Percentiles rank a stretch among this genome's conserved stretches.
phyloP scores from a whole-genome alignment of 1,140 invertebrate species.

The Achatina immaculata region DNA sequence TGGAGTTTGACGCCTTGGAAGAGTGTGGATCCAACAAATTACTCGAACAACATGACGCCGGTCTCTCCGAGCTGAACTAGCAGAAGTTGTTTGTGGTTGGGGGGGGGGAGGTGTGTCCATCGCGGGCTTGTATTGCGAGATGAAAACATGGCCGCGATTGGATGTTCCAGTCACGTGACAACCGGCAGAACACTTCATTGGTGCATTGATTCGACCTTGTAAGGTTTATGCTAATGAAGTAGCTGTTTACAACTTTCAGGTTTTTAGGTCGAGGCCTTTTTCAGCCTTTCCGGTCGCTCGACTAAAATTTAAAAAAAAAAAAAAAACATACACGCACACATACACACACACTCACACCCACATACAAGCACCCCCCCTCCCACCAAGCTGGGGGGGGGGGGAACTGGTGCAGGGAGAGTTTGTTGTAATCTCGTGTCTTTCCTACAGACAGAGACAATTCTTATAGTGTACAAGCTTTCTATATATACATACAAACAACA shows the following conservation, averaged over 20 bases:
- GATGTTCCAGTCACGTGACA: background rate
- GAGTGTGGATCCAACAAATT: background rate
- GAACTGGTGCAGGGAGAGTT: too few relatives aligned
- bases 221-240: slow-evolving; percentile 16
- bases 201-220: background rate
- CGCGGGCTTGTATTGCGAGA: slow-evolving; percentile 15
- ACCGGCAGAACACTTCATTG: slow-evolving; percentile 16
- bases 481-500: too few relatives aligned
- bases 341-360: too few relatives aligned
- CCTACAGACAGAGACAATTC: too few relatives aligned
- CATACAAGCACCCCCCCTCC: too few relatives aligned
- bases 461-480: too few relatives aligned
- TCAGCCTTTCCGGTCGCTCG: background rate
- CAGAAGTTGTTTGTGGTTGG: slow-evolving; percentile 16
- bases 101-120: slow-evolving; percentile 38
- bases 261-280: slow-evolving; percentile 39
- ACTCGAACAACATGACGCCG: slow-evolving; percentile 1
- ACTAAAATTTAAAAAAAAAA: too few relatives aligned
- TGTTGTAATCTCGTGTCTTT: too few relatives aligned
- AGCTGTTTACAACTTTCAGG: slow-evolving; percentile 36
- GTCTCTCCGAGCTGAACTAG: background rate
- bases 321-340: too few relatives aligned
- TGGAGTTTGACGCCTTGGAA: background rate
- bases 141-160: slow-evolving; percentile 26
- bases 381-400: too few relatives aligned